Evolutionary conservation across 2,888 invertebrate genomes (phyloP), one percentile per base, ranked within the genome.

Genomic region (Clanis bilineata): DNA sequence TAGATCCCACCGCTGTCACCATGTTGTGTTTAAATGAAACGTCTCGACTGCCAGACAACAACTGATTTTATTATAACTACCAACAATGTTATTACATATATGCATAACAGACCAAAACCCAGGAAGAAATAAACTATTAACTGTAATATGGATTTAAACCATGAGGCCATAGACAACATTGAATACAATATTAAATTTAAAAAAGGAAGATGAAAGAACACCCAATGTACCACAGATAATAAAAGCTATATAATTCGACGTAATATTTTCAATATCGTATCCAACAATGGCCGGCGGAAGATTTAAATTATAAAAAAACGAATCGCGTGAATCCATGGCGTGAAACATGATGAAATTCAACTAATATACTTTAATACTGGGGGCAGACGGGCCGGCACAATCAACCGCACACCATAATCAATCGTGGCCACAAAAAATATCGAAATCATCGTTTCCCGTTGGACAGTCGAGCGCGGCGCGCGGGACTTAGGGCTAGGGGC

Each of bases 371-470:
- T 25, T 36, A 21, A 54, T 54, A 36, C 51, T 41, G 39, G 15
- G 32, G 55, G 57, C 61, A 62, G 62, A 58, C 56, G 64, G 61
- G 22, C 61, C 61, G 57, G 55, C 45, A 77, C 71, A 78, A 81
- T 79, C 80, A 79, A 78, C 71, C 73, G 69, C 73, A 65, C 71
- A 72, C 77, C 65, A 70, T 80, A 85, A 85, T 86, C 85, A 83
- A 82, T 84, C 79, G 76, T 69, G 67, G 67, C 71, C 64, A 82
- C 79, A 86, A 86, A 86, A 86, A 86, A 82, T 68, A 51, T 58
- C 18, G 58, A 51, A 58, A 47, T 58, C 60, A 62, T 61, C 55
- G 55, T n/a, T n/a, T n/a, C n/a, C n/a, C n/a, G n/a, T 39, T 25
- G 56, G 22, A n/a, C 25, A 18, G 41, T 44, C 5, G 41, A 64